Evolutionary conservation across 2,888 invertebrate genomes (phyloP), one percentile per base, ranked within the genome.

Genomic region (Athalia circularis): DNA sequence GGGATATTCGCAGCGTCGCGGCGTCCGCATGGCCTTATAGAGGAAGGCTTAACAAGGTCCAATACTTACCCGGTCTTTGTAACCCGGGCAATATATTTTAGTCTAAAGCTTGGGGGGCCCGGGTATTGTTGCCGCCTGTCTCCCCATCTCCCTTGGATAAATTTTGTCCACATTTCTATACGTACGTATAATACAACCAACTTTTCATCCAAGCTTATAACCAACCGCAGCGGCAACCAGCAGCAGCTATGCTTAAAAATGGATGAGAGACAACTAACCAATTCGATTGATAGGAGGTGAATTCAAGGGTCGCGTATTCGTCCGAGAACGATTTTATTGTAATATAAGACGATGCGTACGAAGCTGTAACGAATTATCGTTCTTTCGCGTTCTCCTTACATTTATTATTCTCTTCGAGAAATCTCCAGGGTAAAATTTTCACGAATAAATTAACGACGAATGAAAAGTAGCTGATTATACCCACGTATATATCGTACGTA

Each of bases 41-140:
- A 89, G 89, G 86, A 86, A 87, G 84, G 86, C 86, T 84, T 90
- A 90, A 90, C 89, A 88, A 89, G 89, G 85, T 85, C 86, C 89
- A 87, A 89, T 89, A 89, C 88, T 89, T 90, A 87, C 87, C 85
- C 88, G 79, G 75, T 85, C 85, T 84, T 83, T 81, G 84, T 81
- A 83, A 81, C 79, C 85, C 86, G 84, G 87, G 88, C 87, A 88
- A 90, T 90, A 89, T 89, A 89, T 89, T 89, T 88, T 87, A 87
- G 88, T 83, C 86, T 81, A 85, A 86, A 88, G 88, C 86, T 86
- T 87, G 88, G 89, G 88, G 88, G 89, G 88, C 88, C 88, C 84
- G 81, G 83, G 86, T 86, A 88, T 89, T 88, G 88, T 90, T 88
- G 86, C 83, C 79, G 77, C 77, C 79, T 79, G 80, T 77, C 81